phyloP scores from a whole-genome alignment of 2,797 vertebrate species.

The Typhlichthys eigenmanni region DNA sequence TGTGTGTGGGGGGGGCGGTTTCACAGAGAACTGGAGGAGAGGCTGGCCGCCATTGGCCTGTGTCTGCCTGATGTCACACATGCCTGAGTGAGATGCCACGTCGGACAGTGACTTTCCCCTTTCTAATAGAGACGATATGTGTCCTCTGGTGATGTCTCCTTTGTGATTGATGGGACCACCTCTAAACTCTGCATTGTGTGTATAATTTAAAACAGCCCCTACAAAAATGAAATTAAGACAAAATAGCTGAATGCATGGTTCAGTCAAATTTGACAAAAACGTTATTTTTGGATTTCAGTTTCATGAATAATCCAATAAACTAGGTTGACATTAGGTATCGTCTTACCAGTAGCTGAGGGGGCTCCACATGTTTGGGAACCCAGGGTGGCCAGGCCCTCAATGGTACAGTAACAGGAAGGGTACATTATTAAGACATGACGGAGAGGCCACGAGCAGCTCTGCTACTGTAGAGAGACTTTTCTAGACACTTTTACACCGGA shows the following conservation, averaged over 20 bases:
- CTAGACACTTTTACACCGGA: conserved; percentile 39
- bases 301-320: conserved; percentile 62
- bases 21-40: conserved; percentile 27
- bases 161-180: conserved; percentile 30
- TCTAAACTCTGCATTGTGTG: conserved; percentile 14
- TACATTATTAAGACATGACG: conserved; percentile 34
- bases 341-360: conserved; percentile 44
- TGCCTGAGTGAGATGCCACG: conserved; percentile 38
- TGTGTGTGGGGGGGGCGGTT: conserved; percentile 33
- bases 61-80: conserved; percentile 28
- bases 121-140: conserved; percentile 32
- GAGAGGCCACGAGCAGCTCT: conserved; percentile 41
- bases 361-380: conserved; percentile 48
- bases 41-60: conserved; percentile 28
- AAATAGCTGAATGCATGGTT: conserved; percentile 20
- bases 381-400: conserved; percentile 37
- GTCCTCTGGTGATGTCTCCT: conserved; percentile 24
- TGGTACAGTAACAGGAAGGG: conserved; percentile 31
- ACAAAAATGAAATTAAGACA: conserved; percentile 32
- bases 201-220: conserved; percentile 30
- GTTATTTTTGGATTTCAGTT: conserved; percentile 49
- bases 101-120: conserved; percentile 24
- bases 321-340: conserved; percentile 44
- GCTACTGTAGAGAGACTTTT: conserved; percentile 43
- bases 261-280: conserved; percentile 56